Base-by-base conservation (phyloP, 1,140 invertebrate species). In the Dendrolimus punctatus region DNA sequence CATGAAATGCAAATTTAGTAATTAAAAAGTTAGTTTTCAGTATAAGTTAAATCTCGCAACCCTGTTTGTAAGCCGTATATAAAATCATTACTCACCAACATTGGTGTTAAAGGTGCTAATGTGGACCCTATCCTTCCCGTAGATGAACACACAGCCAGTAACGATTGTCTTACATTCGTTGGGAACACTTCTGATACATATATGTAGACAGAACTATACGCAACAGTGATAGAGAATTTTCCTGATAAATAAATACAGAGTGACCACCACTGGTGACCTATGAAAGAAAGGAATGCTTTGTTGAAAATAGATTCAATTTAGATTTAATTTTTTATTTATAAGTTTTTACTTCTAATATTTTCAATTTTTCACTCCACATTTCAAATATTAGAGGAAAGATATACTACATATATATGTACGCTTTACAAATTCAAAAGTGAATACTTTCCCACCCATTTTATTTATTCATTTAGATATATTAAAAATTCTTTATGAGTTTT, bases 151-250 rank as follows among this genome's bases (percentile, higher is more conserved):
- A 91, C 76, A 0, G 91, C 89, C 4, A 93, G 69, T 6, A 92
- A 66, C 6, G 90, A 90, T 59, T 92, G 90, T 5, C 92, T 85
- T 5, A 91, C 83, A 53, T 88, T 90, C 0, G 92, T 93, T 0
- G 92, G 92, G 62, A 92, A 93, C 63, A 93, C 88, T 74, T 93
- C 92, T 1, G 91, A 89, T 2, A 92, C 92, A 60, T 91, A 92
- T 55, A 93, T 88, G 66, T 93, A 93, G 5, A 92, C 80, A 1
- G 88, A 87, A 40, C 88, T 88, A 66, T 91, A 91, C 0, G 90
- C 83, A 39, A 90, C 85, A 0, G 91, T 91, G 54, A 91, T 92
- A n/a, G 88, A 90, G 71, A 90, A 90, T 77, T 93, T 93, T 0
- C 92, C 92, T 0, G 88, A 75, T 37, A 94, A 79, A 57, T 91